A percentile compares a stretch with the other conserved stretches of the same genome.
phyloP scores from a whole-genome alignment of 2,888 invertebrate genomes.

The Graphium colonna region DNA sequence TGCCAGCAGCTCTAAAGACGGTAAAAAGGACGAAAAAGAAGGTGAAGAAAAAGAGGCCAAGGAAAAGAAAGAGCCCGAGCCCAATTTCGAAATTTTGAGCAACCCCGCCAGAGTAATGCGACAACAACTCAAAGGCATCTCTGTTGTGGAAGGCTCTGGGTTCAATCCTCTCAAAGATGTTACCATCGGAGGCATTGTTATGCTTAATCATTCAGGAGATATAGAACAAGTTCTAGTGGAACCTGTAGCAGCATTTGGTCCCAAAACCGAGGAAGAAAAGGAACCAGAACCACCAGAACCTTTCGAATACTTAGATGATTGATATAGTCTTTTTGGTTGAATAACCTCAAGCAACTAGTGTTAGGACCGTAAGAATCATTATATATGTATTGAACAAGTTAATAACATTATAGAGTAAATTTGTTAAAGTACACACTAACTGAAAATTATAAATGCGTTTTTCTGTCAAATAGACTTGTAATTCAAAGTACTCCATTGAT shows the following conservation, averaged over 20 bases:
- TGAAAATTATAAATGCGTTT: slow-evolving; percentile 52
- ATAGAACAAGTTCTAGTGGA: slow-evolving; percentile 93
- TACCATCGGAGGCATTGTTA: slow-evolving; percentile 96
- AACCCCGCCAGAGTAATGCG: slow-evolving; percentile 98
- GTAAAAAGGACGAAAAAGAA: slow-evolving; percentile 72
- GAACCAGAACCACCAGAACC: slow-evolving; percentile 99
- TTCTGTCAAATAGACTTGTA: slow-evolving; percentile 35
- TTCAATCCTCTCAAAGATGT: slow-evolving; percentile 95
- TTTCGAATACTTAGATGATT: slow-evolving; percentile 96
- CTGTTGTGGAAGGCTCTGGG: slow-evolving; percentile 88
- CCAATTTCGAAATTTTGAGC: slow-evolving; percentile 92
- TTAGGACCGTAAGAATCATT: slow-evolving; percentile 44
- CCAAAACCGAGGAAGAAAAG: slow-evolving; percentile 95
- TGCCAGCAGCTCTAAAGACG: slow-evolving; percentile 68
- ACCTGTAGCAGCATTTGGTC: slow-evolving; percentile 94
- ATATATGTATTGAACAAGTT: slow-evolving; percentile 51
- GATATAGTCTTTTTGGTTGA: slow-evolving; percentile 41
- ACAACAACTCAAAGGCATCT: slow-evolving; percentile 90
- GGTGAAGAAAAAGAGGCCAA: slow-evolving; percentile 67
- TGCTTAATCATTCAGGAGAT: slow-evolving; percentile 92
- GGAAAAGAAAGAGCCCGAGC: slow-evolving; percentile 92
- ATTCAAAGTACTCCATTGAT: slow-evolving; percentile 7
- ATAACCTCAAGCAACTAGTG: slow-evolving; percentile 29
- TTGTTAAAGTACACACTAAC: slow-evolving; percentile 55
- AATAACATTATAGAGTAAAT: slow-evolving; percentile 37